Conservation (phyloP, 2,113 vertebrate species). For the Phyllostomus hastatus region DNA sequence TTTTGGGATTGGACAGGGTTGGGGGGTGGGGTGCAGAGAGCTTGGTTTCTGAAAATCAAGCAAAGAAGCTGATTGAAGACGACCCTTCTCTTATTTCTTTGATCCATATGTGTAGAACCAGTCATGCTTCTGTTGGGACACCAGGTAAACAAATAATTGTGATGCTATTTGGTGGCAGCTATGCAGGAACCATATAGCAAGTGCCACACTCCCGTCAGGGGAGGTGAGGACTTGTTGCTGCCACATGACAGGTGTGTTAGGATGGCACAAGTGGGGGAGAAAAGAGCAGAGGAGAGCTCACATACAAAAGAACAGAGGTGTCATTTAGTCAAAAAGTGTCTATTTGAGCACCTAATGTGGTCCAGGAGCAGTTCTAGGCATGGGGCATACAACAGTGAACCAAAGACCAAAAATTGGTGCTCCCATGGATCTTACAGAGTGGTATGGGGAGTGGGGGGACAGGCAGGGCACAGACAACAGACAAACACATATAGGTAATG, state of each 20-base stretch:
- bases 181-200: not conserved
- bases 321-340: not conserved
- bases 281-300: not conserved
- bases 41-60: not conserved
- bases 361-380: not conserved
- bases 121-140: fast-evolving
- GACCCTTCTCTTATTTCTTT: not conserved
- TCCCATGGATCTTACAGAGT: not conserved
- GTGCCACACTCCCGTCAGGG: not conserved
- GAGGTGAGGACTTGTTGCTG: not conserved
- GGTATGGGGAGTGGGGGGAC: not conserved
- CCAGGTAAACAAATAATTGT: not conserved
- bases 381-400: not conserved
- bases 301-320: not conserved
- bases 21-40: not conserved
- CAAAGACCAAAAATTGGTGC: not conserved
- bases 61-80: not conserved
- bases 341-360: not conserved
- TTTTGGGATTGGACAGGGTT: not conserved
- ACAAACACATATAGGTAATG: not conserved
- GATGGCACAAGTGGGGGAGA: not conserved
- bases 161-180: not conserved
- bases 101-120: not conserved
- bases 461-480: not conserved
- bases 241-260: not conserved